Evolutionary conservation across 2,888 invertebrate genomes (phyloP), one percentile per base, ranked within the genome.

Genomic region (Urechis unicinctus): DNA sequence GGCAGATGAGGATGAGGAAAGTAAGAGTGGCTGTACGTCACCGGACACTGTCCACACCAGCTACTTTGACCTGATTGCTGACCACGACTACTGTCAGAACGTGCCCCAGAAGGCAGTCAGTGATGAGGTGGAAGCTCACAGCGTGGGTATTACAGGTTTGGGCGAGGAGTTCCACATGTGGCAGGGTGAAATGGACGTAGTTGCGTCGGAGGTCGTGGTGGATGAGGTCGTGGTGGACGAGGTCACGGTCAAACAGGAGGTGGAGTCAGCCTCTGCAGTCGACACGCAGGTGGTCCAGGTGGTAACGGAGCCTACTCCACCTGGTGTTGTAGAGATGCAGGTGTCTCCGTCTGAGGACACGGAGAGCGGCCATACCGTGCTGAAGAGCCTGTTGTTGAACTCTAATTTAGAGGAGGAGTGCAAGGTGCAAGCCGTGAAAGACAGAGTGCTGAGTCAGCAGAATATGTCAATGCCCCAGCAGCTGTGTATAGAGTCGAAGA

Each of bases 71-170:
- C 41, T 63, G 68, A 79, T 66, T 74, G 71, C 82, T 58, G 85
- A 85, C 70, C 85, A 85, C 66, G 83, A 83, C 72, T 85, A 85
- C 65, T 84, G 84, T 64, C 69, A 56, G 54, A 54, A 56, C 30
- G 48, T 36, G 21, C 41, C 48, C 4, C 24, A 31, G 26, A 26
- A 13, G 36, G 46, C 17, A 28, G 6, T 5, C 13, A 22, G 22
- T 6, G 17, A 17, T 6, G 24, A 22, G 9, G 24, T 25, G 9
- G 6, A 6, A 9, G 28, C 48, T 6, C 24, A 22, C 9, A 48
- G 9, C 22, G 5, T 17, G 6, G 26, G 26, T 48, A 26, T 9
- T 6, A 22, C 28, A 13, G 36, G 36, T 36, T 9, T 13, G 9
- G 9, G 9, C 9, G 36, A 36, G 36, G 36, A 36, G 36, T n/a